Evolutionary conservation across 2,797 vertebrate species (phyloP).

Genomic region (Myotis findleyi): DNA sequence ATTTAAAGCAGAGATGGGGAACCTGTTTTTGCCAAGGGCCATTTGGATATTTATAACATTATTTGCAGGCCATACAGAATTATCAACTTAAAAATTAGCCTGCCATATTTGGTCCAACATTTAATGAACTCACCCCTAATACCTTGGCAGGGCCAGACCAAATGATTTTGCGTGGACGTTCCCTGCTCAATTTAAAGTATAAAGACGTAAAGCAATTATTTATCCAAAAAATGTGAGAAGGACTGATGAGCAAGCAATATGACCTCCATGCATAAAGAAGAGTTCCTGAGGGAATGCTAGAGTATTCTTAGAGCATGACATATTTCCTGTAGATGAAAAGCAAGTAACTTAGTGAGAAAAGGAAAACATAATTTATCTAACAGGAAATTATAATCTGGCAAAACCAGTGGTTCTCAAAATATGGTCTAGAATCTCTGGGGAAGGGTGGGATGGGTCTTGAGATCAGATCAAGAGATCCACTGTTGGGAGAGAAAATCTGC

Average conservation of each 20-base stretch:
- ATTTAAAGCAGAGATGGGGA: background rate
- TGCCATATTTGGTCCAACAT: no score
- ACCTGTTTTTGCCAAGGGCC: no score
- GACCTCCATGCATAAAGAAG: background rate
- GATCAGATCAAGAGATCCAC: background rate
- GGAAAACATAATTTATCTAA: constrained; percentile 26
- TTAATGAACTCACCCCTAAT: no score
- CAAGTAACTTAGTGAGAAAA: constrained; percentile 51
- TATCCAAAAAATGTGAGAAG: constrained; percentile 40
- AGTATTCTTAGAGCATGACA: background rate
- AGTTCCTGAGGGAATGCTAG: background rate
- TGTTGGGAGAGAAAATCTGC: background rate
- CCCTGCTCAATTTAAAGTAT: background rate
- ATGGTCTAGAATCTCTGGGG: background rate
- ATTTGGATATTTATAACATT: no score
- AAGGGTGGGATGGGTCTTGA: background rate
- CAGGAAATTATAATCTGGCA: constrained; percentile 20
- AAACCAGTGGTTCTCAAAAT: constrained; percentile 34
- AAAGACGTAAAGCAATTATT: background rate
- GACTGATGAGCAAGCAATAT: background rate
- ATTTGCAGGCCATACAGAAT: no score
- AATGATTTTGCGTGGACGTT: no score
- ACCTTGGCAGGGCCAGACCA: no score
- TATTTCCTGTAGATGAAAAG: background rate
- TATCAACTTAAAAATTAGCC: no score